phyloP scores from a whole-genome alignment of 2,797 vertebrate species.

The Tolypeutes matacus region DNA sequence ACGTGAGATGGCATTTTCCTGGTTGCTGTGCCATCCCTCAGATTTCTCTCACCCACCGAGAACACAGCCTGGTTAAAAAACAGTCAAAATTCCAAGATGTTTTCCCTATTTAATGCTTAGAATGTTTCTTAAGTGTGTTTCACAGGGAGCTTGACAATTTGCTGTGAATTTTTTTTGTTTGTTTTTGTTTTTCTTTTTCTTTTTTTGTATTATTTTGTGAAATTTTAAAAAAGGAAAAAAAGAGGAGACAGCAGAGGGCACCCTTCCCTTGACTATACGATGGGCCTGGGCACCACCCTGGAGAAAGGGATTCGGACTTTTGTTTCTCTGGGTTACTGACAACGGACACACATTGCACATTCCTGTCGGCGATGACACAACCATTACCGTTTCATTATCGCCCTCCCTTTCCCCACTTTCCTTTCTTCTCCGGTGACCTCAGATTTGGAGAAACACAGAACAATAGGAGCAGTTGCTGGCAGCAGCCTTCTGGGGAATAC shows the following conservation, averaged over 20 bases:
- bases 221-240: neutral
- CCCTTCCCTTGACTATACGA: slow-evolving; percentile 1
- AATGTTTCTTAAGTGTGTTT: slow-evolving; percentile 33
- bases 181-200: too few relatives aligned
- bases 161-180: too few relatives aligned
- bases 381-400: neutral
- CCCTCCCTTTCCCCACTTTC: neutral
- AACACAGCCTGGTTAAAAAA: neutral
- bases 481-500: neutral
- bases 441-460: slow-evolving; percentile 35
- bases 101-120: neutral
- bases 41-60: neutral
- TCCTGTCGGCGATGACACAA: slow-evolving; percentile 58
- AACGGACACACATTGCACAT: slow-evolving; percentile 40
- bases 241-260: slow-evolving; percentile 74
- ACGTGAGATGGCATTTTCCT: neutral
- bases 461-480: neutral
- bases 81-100: neutral
- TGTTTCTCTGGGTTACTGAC: slow-evolving; percentile 75
- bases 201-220: too few relatives aligned
- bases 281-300: neutral
- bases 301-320: neutral
- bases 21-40: neutral
- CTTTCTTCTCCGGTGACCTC: slow-evolving; percentile 47
- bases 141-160: neutral